Percentiles rank a stretch among this genome's conserved stretches.
Evolutionary conservation across 2,113 vertebrate genomes (phyloP).

Genomic region (Oceanodroma tethys): DNA sequence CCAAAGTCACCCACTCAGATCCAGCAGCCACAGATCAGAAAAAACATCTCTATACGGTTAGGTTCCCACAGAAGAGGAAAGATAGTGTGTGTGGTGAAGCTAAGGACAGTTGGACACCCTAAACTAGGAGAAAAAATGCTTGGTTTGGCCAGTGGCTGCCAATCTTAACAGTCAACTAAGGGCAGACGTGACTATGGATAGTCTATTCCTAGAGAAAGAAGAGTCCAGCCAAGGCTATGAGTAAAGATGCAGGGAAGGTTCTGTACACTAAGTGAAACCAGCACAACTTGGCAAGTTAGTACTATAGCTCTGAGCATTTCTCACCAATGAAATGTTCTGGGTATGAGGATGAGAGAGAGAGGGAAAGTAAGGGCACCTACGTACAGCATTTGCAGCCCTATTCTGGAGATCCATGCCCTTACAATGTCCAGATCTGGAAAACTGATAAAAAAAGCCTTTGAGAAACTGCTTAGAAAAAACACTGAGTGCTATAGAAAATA

Average conservation of each 20-base stretch:
- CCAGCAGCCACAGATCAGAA: neutral
- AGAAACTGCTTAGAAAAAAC: neutral
- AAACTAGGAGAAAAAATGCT: neutral
- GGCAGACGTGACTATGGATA: neutral
- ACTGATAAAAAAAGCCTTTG: neutral
- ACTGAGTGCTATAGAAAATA: neutral
- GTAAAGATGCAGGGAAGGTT: neutral
- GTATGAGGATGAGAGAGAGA: neutral
- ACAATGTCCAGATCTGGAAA: neutral
- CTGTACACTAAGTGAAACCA: neutral
- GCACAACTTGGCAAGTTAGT: neutral
- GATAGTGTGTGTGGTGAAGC: neutral
- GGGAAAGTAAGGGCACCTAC: neutral
- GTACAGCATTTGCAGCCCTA: neutral
- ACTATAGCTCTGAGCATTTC: neutral
- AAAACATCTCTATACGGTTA: neutral
- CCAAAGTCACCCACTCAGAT: neutral
- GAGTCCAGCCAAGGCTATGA: neutral
- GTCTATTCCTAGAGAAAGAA: neutral
- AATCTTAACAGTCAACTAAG: neutral
- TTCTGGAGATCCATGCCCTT: neutral
- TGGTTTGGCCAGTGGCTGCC: neutral
- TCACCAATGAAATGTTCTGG: neutral
- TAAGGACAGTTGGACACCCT: neutral
- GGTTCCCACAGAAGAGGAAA: neutral